phyloP scores from a whole-genome alignment of 2,113 vertebrate genomes.

The Psophia crepitans region DNA sequence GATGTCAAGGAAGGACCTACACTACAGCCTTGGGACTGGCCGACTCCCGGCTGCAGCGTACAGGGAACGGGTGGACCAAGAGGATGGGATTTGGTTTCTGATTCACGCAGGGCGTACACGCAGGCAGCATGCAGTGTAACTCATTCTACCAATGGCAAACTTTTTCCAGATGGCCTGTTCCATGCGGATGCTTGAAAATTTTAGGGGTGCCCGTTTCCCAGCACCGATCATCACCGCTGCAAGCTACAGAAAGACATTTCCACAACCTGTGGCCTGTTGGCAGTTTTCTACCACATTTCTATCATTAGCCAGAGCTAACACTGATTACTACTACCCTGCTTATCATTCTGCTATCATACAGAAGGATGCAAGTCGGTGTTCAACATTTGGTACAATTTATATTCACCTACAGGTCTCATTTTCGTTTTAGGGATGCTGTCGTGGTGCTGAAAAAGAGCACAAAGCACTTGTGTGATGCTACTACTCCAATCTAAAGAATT shows the following conservation, averaged over 20 bases:
- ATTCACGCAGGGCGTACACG: not conserved
- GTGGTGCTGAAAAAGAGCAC: not conserved
- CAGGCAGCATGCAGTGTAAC: not conserved
- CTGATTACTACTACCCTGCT: not conserved
- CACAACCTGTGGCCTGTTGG: not conserved
- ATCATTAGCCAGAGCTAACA: not conserved
- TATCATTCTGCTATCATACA: not conserved
- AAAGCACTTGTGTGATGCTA: not conserved
- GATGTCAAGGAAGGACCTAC: not conserved
- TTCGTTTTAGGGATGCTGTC: not conserved
- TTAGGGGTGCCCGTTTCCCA: not conserved
- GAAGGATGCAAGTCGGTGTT: not conserved
- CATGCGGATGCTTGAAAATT: not conserved
- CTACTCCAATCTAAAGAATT: not conserved
- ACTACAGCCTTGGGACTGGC: not conserved
- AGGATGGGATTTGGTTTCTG: not conserved
- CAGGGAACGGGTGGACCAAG: not conserved
- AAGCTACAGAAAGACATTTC: not conserved
- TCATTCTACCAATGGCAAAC: not conserved
- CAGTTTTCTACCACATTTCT: not conserved
- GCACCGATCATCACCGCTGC: not conserved
- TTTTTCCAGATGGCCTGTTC: not conserved
- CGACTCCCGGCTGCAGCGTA: not conserved
- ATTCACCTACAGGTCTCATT: not conserved
- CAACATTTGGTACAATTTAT: not conserved